phyloP scores from a whole-genome alignment of 2,113 vertebrate species.

The Artemisiospiza belli region DNA sequence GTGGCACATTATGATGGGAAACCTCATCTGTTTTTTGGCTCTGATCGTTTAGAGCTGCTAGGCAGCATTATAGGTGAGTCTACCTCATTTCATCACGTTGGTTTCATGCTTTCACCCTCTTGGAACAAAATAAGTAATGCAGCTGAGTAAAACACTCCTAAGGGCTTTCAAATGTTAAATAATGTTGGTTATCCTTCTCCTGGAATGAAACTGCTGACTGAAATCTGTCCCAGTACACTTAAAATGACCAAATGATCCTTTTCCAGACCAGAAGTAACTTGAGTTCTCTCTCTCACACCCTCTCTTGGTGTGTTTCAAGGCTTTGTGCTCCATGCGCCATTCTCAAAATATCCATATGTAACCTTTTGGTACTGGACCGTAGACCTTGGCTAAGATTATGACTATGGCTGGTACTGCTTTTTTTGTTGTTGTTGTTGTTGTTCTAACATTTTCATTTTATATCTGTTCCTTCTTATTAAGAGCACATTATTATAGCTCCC shows the following conservation, averaged over 20 bases:
- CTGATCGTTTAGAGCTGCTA: conserved; percentile 90
- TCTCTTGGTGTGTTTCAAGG: neutral
- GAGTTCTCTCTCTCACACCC: neutral
- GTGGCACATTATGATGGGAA: conserved; percentile 81
- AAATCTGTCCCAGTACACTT: neutral
- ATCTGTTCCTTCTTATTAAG: neutral
- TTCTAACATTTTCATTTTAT: neutral
- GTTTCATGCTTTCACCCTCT: neutral
- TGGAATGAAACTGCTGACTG: neutral
- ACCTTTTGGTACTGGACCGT: neutral
- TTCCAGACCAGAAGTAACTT: neutral
- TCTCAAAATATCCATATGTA: neutral
- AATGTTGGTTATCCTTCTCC: neutral
- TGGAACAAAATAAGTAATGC: neutral
- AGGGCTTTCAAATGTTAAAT: neutral
- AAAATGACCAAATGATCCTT: neutral
- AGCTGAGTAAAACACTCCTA: neutral
- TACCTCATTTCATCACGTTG: neutral
- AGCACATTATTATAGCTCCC: neutral
- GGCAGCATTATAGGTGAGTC: conserved; percentile 85
- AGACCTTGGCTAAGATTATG: neutral
- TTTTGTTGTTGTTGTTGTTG: rapidly evolving
- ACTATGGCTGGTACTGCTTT: neutral
- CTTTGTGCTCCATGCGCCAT: neutral
- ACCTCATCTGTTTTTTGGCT: conserved; percentile 86